Conservation (phyloP, 2,888 invertebrate genomes). For the Troides aeacus region DNA sequence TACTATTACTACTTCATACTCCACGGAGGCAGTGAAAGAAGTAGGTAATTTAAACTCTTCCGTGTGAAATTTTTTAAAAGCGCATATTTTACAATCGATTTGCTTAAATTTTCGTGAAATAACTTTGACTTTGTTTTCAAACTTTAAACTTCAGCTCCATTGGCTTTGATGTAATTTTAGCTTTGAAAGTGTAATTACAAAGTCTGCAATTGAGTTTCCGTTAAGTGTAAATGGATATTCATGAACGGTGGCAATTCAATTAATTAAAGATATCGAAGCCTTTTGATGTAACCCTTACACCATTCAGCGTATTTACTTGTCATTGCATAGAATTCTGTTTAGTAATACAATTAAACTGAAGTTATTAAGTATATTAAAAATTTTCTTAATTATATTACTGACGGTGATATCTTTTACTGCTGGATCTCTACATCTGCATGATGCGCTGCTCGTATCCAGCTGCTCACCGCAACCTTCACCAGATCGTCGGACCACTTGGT, state of each 20-base stretch:
- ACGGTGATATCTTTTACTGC: too few species aligned
- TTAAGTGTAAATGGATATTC: constrained; percentile 8
- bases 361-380: not conserved
- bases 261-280: constrained; percentile 15
- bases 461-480: too few species aligned
- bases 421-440: too few species aligned
- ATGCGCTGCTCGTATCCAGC: too few species aligned
- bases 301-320: constrained; percentile 2
- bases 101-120: not conserved
- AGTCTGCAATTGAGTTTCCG: constrained; percentile 7
- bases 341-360: constrained; percentile 8
- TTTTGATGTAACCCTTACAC: constrained; percentile 9
- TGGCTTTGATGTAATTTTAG: not conserved
- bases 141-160: not conserved
- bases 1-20: too few species aligned
- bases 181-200: not conserved
- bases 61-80: not conserved
- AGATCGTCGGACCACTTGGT: too few species aligned
- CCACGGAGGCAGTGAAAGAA: too few species aligned
- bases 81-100: not conserved
- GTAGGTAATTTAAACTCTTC: too few species aligned
- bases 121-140: not conserved
- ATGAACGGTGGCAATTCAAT: constrained; percentile 11
- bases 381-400: too few species aligned
- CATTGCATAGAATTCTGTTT: constrained; percentile 5